Evolutionary conservation across 2,888 invertebrate species (phyloP).

Genomic region (Aspidapion aeneum): DNA sequence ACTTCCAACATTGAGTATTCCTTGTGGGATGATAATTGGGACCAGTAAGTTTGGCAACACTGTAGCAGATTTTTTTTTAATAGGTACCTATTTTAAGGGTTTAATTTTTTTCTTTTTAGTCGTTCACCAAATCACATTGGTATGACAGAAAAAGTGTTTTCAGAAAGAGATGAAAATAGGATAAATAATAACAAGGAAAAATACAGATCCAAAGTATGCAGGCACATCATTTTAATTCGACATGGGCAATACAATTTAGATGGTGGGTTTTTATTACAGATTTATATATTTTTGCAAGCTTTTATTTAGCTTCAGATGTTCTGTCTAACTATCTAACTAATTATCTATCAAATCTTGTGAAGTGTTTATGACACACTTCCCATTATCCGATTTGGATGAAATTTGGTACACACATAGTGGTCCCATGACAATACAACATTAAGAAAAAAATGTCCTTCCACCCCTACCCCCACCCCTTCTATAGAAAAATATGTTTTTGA

Average conservation of each 20-base stretch:
- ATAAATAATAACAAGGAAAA: constrained; percentile 65
- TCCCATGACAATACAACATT: too few species aligned
- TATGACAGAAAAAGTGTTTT: constrained; percentile 53
- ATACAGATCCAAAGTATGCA: constrained; percentile 56
- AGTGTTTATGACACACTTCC: too few species aligned
- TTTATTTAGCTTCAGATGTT: too few species aligned
- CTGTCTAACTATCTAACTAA: too few species aligned
- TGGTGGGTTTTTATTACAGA: constrained; percentile 60
- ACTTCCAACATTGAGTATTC: constrained; percentile 60
- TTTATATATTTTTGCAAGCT: too few species aligned
- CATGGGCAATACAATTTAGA: constrained; percentile 91
- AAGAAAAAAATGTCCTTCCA: too few species aligned
- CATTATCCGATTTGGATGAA: too few species aligned
- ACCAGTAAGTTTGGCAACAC: constrained; percentile 67
- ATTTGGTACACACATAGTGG: too few species aligned
- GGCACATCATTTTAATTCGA: constrained; percentile 87
- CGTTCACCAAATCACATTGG: constrained; percentile 71
- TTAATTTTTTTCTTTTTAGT: constrained; percentile 44
- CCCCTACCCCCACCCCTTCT: too few species aligned
- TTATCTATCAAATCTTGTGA: too few species aligned
- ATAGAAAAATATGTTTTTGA: too few species aligned
- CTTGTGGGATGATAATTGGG: constrained; percentile 89
- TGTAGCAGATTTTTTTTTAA: neutral
- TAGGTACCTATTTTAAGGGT: neutral
- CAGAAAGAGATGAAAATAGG: constrained; percentile 61